Evolutionary conservation across 1,140 invertebrate species (phyloP), one percentile per base, ranked within the genome.

Genomic region (Palaemon carinicauda): DNA sequence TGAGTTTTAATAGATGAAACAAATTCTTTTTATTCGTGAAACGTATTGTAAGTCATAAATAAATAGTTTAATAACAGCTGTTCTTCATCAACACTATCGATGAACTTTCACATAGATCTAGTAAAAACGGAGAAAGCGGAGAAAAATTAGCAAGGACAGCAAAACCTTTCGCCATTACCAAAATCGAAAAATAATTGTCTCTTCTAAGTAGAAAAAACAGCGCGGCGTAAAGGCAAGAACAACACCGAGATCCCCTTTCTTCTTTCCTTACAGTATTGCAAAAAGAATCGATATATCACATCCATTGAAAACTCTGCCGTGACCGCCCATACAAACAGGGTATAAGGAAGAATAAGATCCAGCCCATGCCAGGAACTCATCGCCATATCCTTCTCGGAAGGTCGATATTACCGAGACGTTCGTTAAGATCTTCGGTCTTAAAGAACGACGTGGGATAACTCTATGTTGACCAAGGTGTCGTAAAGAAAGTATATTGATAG

Each of bases 401-500:
- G 54, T n/a, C 50, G 33, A 12, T 33, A 12, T 33, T 41, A 9
- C 12, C 17, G 17, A 12, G 15, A 41, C 19, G 1, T 21, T n/a
- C 21, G 12, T n/a, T 5, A n/a, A 15, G 81, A 71, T 17, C 51
- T 52, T 54, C 69, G 41, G 21, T 24, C 60, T 29, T 19, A 27
- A 1, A 17, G 24, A 53, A 51, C 19, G 14, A 19, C 19, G 27
- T 27, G 21, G 51, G 54, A 54, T 56, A 29, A 19, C 71, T 31
- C 21, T 24, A 31, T 83, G 17, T 33, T 60, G 29, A 29, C 65
- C 27, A 41, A 10, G 14, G 29, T 17, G 3, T 50, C 52, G n/a
- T 1, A n/a, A 29, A 17, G 9, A 53, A 52, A 21, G 73, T 75
- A 75, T 83, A 83, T 75, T 83, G 82, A 83, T 83, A 83, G 73